Evolutionary conservation across 2,797 vertebrate genomes (phyloP), one percentile per base, ranked within the genome.

Genomic region (Momotus momota): DNA sequence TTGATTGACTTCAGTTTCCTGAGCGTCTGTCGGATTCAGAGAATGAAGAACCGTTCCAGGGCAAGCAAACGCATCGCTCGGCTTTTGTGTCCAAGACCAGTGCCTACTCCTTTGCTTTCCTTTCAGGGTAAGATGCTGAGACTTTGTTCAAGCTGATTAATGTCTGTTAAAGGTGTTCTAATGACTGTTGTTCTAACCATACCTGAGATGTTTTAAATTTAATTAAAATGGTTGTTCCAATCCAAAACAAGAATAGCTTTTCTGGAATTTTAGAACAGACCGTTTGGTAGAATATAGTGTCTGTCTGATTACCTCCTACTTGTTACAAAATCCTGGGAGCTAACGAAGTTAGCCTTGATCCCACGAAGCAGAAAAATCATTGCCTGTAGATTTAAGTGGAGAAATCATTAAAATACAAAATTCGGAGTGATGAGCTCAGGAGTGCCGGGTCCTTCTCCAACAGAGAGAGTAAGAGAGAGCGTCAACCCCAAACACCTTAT

Each of bases 11-110:
- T 54, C 97, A 98, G 98, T 97, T 97, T 85, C 97, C 98, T 94
- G 98, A 98, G 12, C 98, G 98, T 38, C 98, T 99, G 96, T 99
- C 99, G 2, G 99, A 99, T 96, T 99, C 99, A 0, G 99, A 99
- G 98, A 99, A 99, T 4, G 99, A 99, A 92, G 99, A 99, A 94
- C 99, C 99, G 0, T 98, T 98, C 87, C 98, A 97, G 96, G 98
- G 98, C 90, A 99, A 98, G 97, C 98, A 98, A 57, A 94, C 98
- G 2, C 98, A 99, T 91, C 98, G 99, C 18, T 99, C 99, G 0
- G 99, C 99, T 33, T 99, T 99, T 88, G 98, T 99, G 88, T 98
- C 98, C 93, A 99, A 98, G 97, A 98, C 97, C 96, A 99, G 96
- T 83, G 96, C 95, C 71, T 97, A 97, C 82, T 98, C 98, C 41